Conservation (phyloP, 1,140 invertebrate genomes). For the Araneus ventricosus region DNA sequence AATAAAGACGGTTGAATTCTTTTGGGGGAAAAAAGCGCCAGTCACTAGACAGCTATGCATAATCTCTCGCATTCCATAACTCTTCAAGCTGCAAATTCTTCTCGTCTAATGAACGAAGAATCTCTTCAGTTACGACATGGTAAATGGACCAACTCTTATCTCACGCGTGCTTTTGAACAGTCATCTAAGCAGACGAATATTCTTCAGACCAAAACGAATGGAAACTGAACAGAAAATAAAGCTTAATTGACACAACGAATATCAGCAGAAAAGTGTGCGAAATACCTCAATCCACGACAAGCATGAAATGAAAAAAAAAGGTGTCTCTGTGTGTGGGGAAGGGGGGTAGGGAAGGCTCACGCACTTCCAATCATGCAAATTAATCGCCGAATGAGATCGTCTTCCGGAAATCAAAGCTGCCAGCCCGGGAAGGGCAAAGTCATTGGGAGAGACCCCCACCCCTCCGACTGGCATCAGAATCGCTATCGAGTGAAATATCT, state of each 20-base stretch:
- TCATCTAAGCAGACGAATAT: neutral
- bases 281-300: neutral
- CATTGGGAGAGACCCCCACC: neutral
- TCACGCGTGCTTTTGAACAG: neutral
- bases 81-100: neutral
- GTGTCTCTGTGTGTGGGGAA: too few relatives aligned
- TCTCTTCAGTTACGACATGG: neutral
- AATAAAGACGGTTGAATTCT: too few relatives aligned
- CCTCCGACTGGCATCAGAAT: neutral
- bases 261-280: neutral
- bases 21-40: too few relatives aligned
- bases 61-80: too few relatives aligned
- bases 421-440: neutral
- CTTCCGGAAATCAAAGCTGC: neutral
- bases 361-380: constrained; percentile 48
- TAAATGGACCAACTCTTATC: neutral
- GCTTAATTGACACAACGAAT: neutral
- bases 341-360: neutral
- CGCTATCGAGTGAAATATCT: constrained; percentile 42
- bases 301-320: too few relatives aligned
- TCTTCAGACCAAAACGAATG: neutral
- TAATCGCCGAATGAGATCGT: constrained; percentile 19
- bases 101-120: neutral
- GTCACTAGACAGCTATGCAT: too few relatives aligned
- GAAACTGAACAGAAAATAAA: neutral